These are phyloP conservation scores for Cryptomyrus ogoouensis DNA, from an alignment of 2,113 vertebrate genomes.

Conservation along the genomic window DNA sequence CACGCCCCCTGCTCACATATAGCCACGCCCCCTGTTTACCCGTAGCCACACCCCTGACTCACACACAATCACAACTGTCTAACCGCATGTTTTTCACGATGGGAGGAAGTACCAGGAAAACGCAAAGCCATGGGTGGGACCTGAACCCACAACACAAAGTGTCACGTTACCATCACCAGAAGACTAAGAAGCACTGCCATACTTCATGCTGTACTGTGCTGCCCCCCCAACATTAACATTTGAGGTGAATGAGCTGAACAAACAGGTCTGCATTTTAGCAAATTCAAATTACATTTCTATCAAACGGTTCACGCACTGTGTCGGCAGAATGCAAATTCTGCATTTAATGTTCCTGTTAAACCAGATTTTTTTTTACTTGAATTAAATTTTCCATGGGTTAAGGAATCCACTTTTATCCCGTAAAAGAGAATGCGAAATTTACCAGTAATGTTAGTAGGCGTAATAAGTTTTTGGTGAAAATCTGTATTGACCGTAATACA, in stretches of 20 bases:
- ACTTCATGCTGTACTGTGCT: neutral
- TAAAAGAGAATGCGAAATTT: neutral
- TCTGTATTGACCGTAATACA: constrained; percentile 42
- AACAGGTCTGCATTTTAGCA: neutral
- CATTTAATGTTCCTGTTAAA: neutral
- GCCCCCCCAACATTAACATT: neutral
- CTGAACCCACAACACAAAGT: neutral
- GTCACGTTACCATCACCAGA: neutral
- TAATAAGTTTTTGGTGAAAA: neutral
- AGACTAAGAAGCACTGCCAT: neutral
- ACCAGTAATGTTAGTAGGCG: neutral
- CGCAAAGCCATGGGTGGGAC: neutral
- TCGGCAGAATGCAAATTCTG: neutral
- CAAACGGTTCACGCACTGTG: neutral
- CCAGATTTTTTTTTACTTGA: neutral
- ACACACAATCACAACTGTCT: neutral
- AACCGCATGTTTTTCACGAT: neutral
- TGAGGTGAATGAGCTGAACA: neutral
- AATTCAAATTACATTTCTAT: neutral
- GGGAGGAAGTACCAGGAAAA: neutral
- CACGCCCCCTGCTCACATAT: neutral
- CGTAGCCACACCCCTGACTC: neutral
- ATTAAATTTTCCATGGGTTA: neutral
- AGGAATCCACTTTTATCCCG: neutral
- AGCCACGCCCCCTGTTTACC: neutral